These are phyloP conservation scores for Tethea ocularis DNA, from an alignment of 2,888 invertebrate species.

Conservation along the genomic window DNA sequence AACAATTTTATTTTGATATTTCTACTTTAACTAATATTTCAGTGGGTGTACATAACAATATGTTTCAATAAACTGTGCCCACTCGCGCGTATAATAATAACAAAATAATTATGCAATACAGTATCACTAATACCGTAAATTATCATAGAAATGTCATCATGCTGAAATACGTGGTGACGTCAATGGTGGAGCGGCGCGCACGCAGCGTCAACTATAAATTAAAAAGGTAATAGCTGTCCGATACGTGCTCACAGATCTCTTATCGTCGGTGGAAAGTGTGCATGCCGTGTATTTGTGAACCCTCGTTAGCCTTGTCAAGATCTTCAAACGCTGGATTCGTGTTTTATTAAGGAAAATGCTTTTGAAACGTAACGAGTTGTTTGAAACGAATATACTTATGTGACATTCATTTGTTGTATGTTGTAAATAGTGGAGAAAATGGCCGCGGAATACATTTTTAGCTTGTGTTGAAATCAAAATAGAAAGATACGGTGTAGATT, in stretches of 20 bases:
- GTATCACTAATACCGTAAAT: not conserved
- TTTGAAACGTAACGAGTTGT: not conserved
- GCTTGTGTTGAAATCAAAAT: too few relatives aligned
- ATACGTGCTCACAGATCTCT: not conserved
- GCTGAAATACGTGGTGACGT: not conserved
- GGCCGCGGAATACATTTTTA: too few relatives aligned
- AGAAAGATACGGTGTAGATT: too few relatives aligned
- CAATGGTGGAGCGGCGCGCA: not conserved
- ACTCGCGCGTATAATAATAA: not conserved
- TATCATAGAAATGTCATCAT: not conserved
- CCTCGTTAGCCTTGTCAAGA: slow-evolving; percentile 6
- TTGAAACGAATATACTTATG: not conserved
- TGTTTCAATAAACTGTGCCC: not conserved
- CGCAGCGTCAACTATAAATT: not conserved
- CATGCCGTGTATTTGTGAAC: not conserved
- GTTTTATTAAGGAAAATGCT: slow-evolving; percentile 4
- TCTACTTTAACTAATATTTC: not conserved
- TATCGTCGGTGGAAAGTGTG: not conserved
- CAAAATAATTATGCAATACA: not conserved
- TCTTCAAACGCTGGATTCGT: not conserved
- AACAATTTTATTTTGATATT: not conserved
- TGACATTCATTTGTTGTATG: not conserved
- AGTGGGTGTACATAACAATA: not conserved
- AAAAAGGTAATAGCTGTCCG: not conserved
- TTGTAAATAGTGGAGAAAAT: not conserved